These are phyloP conservation scores for Amia ocellicauda DNA, from an alignment of 2,113 vertebrate species.

Conservation along the genomic window DNA sequence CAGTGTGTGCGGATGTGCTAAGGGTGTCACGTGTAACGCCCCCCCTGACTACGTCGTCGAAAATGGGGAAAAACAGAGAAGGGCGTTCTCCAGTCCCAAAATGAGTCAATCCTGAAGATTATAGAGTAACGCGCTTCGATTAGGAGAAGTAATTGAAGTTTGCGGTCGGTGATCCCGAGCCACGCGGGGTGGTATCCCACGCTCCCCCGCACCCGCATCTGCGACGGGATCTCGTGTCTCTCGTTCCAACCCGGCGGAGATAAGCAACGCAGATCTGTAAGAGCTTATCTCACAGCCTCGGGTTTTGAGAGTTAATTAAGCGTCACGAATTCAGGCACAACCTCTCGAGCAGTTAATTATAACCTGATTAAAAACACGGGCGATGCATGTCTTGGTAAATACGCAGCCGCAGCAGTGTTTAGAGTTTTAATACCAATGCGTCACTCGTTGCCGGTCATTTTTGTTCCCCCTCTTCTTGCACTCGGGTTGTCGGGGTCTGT, in stretches of 20 bases:
- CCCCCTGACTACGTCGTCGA: too few species aligned
- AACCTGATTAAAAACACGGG: conserved; percentile 4
- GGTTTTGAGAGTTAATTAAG: conserved; percentile 17
- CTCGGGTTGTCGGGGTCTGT: too few species aligned
- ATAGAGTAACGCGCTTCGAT: too few species aligned
- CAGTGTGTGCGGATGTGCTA: too few species aligned
- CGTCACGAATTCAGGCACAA: conserved; percentile 10
- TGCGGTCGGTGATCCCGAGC: neutral
- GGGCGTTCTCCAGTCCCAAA: too few species aligned
- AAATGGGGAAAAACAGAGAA: too few species aligned
- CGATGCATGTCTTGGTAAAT: neutral
- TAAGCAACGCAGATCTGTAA: neutral
- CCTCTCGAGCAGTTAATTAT: neutral
- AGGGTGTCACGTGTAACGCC: too few species aligned
- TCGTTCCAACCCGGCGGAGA: neutral
- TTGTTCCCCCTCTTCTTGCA: too few species aligned
- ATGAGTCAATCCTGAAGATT: too few species aligned
- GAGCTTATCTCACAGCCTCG: neutral
- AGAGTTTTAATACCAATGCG: too few species aligned
- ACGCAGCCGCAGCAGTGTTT: too few species aligned
- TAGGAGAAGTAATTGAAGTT: neutral
- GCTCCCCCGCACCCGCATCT: neutral
- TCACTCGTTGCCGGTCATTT: too few species aligned
- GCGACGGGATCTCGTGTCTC: neutral
- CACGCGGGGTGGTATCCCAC: neutral